A percentile compares a stretch with the other conserved stretches of the same genome.
Evolutionary conservation across 2,888 invertebrate species (phyloP).

Genomic region (Magallana nippona): DNA sequence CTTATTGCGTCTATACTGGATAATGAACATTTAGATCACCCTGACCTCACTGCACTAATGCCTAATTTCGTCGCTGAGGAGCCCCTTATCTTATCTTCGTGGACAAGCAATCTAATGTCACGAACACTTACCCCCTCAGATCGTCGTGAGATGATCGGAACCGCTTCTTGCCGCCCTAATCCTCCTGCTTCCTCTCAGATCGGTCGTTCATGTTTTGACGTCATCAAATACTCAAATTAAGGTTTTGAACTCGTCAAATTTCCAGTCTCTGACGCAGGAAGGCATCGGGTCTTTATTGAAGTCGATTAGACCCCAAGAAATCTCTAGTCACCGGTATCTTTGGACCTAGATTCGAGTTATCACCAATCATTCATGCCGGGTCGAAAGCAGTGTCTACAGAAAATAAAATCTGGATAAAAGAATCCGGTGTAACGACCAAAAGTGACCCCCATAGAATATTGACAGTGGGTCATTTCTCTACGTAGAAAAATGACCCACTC

Average conservation of each 20-base stretch:
- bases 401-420: constrained; percentile 11
- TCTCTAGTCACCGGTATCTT: not conserved
- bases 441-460: too few species aligned
- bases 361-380: constrained; percentile 18
- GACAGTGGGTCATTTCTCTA: too few species aligned
- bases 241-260: not conserved
- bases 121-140: not conserved
- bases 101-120: not conserved
- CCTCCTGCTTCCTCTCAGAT: not conserved
- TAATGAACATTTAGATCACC: not conserved
- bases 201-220: constrained; percentile 12
- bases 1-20: not conserved
- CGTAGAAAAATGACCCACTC: too few species aligned
- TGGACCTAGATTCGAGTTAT: not conserved
- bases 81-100: constrained; percentile 1
- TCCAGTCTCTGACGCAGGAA: not conserved
- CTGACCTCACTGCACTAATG: not conserved
- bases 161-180: constrained; percentile 15
- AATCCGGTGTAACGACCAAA: too few species aligned
- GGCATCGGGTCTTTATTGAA: not conserved
- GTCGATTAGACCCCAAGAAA: not conserved
- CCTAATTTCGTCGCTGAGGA: not conserved
- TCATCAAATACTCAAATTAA: not conserved
- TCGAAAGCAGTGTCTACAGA: constrained; percentile 23
- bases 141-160: not conserved